phyloP scores from a whole-genome alignment of 2,113 vertebrate species.

The Oreochromis niloticus region DNA sequence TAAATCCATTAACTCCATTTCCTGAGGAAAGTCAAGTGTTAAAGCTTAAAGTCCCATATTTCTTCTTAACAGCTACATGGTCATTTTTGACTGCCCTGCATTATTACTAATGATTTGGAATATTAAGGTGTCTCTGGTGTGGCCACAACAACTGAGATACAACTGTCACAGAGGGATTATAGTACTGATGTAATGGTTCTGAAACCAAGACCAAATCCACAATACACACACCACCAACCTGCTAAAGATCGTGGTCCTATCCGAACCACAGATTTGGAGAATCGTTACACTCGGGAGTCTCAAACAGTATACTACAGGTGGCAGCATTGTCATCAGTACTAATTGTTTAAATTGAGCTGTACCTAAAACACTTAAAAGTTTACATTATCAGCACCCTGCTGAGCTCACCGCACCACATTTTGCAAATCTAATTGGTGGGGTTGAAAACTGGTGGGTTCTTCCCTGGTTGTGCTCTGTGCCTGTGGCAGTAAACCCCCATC shows the following conservation, averaged over 20 bases:
- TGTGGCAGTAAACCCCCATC: constrained; percentile 22
- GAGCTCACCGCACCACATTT: not conserved
- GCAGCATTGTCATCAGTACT: not conserved
- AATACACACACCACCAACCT: not conserved
- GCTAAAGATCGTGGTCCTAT: not conserved
- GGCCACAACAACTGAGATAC: not conserved
- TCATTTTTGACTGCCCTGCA: not conserved
- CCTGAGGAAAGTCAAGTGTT: not conserved
- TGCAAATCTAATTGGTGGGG: constrained; percentile 11
- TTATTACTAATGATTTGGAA: not conserved
- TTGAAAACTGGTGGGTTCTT: constrained; percentile 2
- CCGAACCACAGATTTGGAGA: not conserved
- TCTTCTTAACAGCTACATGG: not conserved
- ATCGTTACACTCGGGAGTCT: not conserved
- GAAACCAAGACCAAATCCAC: not conserved
- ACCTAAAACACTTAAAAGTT: not conserved
- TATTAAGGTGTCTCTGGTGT: not conserved
- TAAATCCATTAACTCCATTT: not conserved
- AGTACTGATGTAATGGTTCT: not conserved
- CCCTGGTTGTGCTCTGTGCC: not conserved
- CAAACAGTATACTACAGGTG: not conserved
- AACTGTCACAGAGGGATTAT: not conserved
- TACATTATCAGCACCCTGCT: not conserved
- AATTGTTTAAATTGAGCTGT: not conserved
- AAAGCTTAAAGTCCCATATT: not conserved